phyloP scores from a whole-genome alignment of 2,113 vertebrate genomes.

The Pandion haliaetus region DNA sequence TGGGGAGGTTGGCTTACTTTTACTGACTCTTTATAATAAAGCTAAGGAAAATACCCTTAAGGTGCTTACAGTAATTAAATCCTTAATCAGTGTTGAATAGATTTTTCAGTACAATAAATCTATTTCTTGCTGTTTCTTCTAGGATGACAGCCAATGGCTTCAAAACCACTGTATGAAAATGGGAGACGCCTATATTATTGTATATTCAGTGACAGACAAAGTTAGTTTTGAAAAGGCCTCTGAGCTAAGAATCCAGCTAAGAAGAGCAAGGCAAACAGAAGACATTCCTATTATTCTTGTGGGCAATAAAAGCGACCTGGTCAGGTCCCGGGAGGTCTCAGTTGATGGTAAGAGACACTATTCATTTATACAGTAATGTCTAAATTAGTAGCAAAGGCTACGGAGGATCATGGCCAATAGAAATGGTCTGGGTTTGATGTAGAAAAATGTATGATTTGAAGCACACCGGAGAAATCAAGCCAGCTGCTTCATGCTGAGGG shows the following conservation, averaged over 20 bases:
- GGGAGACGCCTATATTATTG: constrained; percentile 98
- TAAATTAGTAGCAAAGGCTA: neutral
- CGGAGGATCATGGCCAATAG: neutral
- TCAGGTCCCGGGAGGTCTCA: constrained; percentile 95
- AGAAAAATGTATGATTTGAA: neutral
- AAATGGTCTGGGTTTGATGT: neutral
- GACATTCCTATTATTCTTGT: constrained; percentile 98
- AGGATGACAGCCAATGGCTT: constrained; percentile 94
- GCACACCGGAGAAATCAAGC: neutral
- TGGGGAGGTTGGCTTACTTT: neutral
- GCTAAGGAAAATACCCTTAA: neutral
- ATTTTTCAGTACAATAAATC: neutral
- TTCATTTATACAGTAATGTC: neutral
- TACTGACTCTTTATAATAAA: neutral
- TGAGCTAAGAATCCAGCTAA: constrained; percentile 93
- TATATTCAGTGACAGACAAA: constrained; percentile 98
- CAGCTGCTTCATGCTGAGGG: neutral
- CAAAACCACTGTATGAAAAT: constrained; percentile 96
- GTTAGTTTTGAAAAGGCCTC: constrained; percentile 98
- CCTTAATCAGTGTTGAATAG: neutral
- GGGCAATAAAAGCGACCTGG: constrained; percentile 97
- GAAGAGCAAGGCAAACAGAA: constrained; percentile 91
- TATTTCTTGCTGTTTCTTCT: neutral
- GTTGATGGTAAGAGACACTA: constrained; percentile 86
- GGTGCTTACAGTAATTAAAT: neutral